These are phyloP conservation scores for Platycnemis pennipes DNA, from an alignment of 2,888 invertebrate genomes.

Conservation along the genomic window DNA sequence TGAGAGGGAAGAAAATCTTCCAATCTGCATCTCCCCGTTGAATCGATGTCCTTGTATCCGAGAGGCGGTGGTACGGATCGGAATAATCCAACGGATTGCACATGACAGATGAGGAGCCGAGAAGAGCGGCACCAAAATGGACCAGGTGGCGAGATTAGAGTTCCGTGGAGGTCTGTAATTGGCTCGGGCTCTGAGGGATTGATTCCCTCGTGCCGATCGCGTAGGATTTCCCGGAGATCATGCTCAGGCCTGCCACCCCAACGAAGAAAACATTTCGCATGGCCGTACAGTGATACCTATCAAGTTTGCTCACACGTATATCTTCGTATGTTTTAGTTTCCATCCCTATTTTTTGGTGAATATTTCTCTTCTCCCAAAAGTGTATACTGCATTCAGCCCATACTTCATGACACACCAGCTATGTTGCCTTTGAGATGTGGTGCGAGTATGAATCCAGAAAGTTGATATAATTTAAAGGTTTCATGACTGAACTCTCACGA, in stretches of 20 bases:
- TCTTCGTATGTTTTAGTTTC: no score
- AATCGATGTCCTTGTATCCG: not conserved
- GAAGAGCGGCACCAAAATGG: not conserved
- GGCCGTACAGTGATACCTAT: no score
- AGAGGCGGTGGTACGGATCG: not conserved
- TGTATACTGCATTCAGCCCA: no score
- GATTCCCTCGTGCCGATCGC: not conserved
- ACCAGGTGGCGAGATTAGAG: not conserved
- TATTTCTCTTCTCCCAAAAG: no score
- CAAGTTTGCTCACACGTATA: no score
- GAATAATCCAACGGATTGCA: slow-evolving; percentile 2
- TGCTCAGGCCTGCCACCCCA: not conserved
- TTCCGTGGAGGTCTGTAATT: not conserved
- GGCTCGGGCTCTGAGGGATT: not conserved
- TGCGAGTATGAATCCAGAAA: no score
- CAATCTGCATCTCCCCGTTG: not conserved
- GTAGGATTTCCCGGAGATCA: not conserved
- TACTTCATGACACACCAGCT: no score
- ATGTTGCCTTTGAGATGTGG: no score
- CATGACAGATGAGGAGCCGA: not conserved
- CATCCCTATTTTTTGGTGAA: no score
- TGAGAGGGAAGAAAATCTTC: not conserved
- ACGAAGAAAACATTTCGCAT: no score
- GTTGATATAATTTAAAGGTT: no score
- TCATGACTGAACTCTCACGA: no score